phyloP scores from a whole-genome alignment of 2,113 vertebrate species.

The Neomonachus schauinslandi region DNA sequence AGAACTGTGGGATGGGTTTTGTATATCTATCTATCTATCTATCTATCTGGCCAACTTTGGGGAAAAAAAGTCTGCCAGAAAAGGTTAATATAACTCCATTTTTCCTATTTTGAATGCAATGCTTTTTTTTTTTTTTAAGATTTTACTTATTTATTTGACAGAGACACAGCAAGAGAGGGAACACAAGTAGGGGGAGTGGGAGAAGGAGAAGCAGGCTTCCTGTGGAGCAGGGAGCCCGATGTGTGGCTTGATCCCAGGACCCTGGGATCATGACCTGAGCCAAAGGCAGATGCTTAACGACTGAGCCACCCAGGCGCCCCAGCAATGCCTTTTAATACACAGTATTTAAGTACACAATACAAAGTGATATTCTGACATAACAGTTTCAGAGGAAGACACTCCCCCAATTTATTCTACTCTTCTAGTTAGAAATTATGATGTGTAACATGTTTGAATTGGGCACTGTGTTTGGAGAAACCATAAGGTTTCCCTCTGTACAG shows the following conservation, averaged over 20 bases:
- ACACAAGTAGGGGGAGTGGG: too few relatives aligned
- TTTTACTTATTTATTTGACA: too few relatives aligned
- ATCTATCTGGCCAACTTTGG: neutral
- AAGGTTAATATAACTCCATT: neutral
- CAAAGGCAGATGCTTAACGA: too few relatives aligned
- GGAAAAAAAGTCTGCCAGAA: neutral
- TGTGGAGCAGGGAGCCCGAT: too few relatives aligned
- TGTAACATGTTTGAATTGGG: neutral
- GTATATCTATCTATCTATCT: neutral
- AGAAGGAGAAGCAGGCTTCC: too few relatives aligned
- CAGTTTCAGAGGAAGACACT: neutral
- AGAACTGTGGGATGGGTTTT: neutral
- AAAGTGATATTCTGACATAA: neutral
- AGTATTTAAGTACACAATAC: neutral
- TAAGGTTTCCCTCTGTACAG: neutral
- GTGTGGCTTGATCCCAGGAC: too few relatives aligned
- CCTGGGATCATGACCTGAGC: too few relatives aligned
- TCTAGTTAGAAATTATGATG: neutral
- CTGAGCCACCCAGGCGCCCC: too few relatives aligned
- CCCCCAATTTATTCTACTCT: neutral
- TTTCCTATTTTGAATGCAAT: neutral
- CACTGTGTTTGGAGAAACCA: neutral
- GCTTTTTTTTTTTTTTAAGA: neutral
- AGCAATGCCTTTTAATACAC: neutral
- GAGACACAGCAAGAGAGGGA: too few relatives aligned